A percentile compares a stretch with the other conserved stretches of the same genome.
Conservation (phyloP, 2,888 invertebrate genomes). For the Sympetrum striolatum region DNA sequence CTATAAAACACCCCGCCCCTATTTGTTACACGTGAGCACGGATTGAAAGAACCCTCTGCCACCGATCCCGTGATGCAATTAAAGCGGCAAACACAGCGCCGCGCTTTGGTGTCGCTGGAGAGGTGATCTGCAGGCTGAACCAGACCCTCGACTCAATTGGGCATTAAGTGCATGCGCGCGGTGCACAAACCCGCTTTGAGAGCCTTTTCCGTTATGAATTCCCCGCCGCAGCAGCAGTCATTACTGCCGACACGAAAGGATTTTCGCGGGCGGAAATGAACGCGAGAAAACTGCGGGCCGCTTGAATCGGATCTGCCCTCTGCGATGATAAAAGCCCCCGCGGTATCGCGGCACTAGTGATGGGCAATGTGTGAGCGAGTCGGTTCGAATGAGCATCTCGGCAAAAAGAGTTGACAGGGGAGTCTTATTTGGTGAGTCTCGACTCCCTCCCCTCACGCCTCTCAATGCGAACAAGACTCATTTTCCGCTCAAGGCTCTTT, state of each 20-base stretch:
- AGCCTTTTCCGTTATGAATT: conserved; percentile 15
- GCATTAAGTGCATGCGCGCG: conserved; percentile 1
- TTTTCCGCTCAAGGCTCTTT: no score
- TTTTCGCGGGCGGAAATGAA: background rate
- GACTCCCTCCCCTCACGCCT: no score
- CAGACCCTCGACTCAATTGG: conserved; percentile 28
- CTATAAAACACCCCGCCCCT: conserved; percentile 9
- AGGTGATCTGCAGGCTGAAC: conserved; percentile 10
- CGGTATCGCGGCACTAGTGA: conserved; percentile 7
- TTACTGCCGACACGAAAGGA: background rate
- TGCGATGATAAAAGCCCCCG: conserved; percentile 6
- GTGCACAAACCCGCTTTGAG: conserved; percentile 27
- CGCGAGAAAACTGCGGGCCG: background rate
- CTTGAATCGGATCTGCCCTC: conserved; percentile 3
- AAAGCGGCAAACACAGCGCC: background rate
- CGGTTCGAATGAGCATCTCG: no score
- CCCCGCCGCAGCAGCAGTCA: background rate
- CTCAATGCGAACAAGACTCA: no score
- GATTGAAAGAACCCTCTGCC: conserved; percentile 5
- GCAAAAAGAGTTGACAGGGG: no score
- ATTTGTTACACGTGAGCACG: conserved; percentile 22
- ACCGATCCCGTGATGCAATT: conserved; percentile 11
- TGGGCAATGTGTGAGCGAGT: no score
- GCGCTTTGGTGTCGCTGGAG: background rate
- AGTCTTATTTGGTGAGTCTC: no score